Base-by-base conservation (phyloP, 2,888 invertebrate genomes). In the Lycaena phlaeas region DNA sequence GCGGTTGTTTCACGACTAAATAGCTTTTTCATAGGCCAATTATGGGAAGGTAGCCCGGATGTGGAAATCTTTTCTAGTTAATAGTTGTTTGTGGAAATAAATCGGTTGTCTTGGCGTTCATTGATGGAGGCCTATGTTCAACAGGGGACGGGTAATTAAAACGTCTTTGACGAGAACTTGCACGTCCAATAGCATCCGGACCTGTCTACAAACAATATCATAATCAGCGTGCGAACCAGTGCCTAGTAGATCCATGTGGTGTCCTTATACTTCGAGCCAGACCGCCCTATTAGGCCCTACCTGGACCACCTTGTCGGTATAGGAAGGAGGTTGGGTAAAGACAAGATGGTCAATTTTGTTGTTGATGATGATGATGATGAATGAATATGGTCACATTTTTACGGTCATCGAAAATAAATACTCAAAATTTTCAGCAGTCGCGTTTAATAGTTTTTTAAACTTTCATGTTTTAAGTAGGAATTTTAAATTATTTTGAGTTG, bases 181-280 rank as follows among this genome's bases (percentile, higher is more conserved):
- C 37, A 48, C 11, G 37, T 48, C 2, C n/a, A n/a, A 11, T 41
- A 42, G 27, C 17, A 40, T 36, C 48, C 42, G 11, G 7, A 40
- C 28, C 40, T 41, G 10, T 28, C 37, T 37, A 45, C 39, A 1
- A 27, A 39, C 14, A 42, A 45, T 38, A 44, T 47, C 38, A 37
- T 37, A 1, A 30, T 38, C 7, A 17, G 17, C 5, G 14, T 34
- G 14, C 39, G 25, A 2, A 29, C 39, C 11, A 29, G 29, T 4
- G 36, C 40, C 6, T 36, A 38, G 36, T 12, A 22, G 18, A 29
- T 45, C 9, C 27, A 29, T 6, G 25, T 41, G 7, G 36, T 45
- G 3, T 43, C 45, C 11, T 38, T 28, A n/a, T 44, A 46, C 28
- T 43, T 43, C 27, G 43, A 46, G 22, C 38, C 38, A 0, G 38